Percentiles rank a stretch among this genome's conserved stretches.
Evolutionary conservation across 2,113 vertebrate genomes (phyloP).

Genomic region (Phylloscopus trochiloides): DNA sequence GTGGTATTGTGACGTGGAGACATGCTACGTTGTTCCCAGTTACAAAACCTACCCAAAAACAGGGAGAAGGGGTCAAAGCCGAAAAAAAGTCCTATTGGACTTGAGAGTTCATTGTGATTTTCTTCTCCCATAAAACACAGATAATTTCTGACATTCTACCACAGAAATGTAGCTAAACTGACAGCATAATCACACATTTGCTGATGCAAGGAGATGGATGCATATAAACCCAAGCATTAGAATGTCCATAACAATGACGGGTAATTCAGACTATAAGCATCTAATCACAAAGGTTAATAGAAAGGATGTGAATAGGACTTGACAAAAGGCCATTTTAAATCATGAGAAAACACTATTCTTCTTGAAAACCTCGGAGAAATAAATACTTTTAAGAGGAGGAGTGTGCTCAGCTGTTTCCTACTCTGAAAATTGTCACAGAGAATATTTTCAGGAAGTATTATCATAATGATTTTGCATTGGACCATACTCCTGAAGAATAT

Average conservation of each 20-base stretch:
- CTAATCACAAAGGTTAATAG: not conserved
- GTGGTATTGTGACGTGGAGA: not conserved
- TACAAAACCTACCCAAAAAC: not conserved
- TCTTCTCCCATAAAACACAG: not conserved
- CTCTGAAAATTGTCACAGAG: not conserved
- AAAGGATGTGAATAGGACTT: not conserved
- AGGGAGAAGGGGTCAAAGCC: rapidly evolving
- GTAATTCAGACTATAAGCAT: not conserved
- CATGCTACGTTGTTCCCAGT: rapidly evolving
- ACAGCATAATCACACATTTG: not conserved
- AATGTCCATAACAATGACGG: not conserved
- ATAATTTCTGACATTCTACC: not conserved
- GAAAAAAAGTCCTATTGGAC: not conserved
- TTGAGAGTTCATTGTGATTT: not conserved
- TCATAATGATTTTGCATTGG: not conserved
- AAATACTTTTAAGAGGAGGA: not conserved
- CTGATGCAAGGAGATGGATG: not conserved
- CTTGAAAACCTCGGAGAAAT: not conserved
- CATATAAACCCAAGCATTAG: not conserved
- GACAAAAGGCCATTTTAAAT: not conserved
- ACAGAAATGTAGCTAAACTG: not conserved
- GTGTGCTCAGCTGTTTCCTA: not conserved
- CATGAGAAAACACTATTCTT: not conserved
- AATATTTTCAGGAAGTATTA: not conserved
- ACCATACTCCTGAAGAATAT: not conserved